Percentiles rank a stretch among this genome's conserved stretches.
Evolutionary conservation across 2,888 invertebrate species (phyloP).

Genomic region (Ectemnius lituratus): DNA sequence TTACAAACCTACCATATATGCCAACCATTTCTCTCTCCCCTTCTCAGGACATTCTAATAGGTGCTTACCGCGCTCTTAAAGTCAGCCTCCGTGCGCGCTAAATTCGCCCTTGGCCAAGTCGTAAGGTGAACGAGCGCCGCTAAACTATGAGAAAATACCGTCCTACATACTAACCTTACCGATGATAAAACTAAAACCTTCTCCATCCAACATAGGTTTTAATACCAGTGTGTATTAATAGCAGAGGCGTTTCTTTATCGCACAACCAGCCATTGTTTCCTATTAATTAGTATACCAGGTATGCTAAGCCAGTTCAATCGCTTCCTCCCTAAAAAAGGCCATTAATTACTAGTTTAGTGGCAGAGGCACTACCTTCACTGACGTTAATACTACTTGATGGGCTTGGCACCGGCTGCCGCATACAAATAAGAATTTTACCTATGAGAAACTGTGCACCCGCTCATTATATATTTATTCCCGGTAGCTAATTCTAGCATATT

Average conservation of each 20-base stretch:
- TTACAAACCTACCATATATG: no score
- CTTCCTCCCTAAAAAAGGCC: constrained; percentile 2
- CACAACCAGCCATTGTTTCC: neutral
- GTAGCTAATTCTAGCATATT: no score
- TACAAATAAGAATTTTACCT: no score
- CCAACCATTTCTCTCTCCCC: neutral
- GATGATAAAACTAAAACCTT: neutral
- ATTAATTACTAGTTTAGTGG: neutral
- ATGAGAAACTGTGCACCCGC: no score
- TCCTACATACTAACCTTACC: no score
- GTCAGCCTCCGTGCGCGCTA: neutral
- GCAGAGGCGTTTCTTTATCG: no score
- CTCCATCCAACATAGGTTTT: no score
- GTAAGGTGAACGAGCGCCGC: neutral
- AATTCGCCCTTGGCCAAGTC: neutral
- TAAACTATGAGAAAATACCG: no score
- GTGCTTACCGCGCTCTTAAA: neutral
- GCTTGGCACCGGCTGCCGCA: neutral
- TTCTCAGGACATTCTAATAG: neutral
- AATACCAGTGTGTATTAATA: no score
- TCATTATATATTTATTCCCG: no score
- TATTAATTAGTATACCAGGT: neutral
- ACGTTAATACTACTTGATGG: neutral
- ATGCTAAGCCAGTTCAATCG: neutral
- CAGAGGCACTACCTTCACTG: no score